A percentile compares a stretch with the other conserved stretches of the same genome.
These are phyloP conservation scores for Lipophrys pholis DNA, from an alignment of 2,113 vertebrate genomes.

Conservation along the genomic window DNA sequence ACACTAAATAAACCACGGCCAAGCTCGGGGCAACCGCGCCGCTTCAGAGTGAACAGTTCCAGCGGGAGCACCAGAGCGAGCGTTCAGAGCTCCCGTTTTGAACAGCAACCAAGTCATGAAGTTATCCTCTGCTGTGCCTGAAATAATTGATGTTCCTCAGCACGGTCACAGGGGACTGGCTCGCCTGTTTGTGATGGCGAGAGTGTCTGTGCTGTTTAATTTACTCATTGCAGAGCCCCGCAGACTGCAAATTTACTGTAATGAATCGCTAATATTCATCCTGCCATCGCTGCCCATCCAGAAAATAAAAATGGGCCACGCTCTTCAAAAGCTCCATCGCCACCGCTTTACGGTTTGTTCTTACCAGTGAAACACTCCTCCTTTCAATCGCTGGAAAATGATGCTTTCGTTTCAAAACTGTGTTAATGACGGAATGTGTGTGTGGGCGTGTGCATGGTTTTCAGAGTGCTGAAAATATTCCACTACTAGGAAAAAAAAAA, in stretches of 20 bases:
- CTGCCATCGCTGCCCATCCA: conserved; percentile 18
- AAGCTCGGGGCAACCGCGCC: conserved; percentile 32
- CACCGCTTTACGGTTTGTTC: conserved; percentile 28
- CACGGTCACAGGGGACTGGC: conserved; percentile 55
- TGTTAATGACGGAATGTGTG: neutral
- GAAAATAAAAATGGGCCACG: conserved; percentile 29
- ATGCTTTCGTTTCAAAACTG: conserved; percentile 15
- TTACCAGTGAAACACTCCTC: neutral
- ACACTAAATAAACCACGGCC: conserved; percentile 57
- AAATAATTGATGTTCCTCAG: conserved; percentile 63
- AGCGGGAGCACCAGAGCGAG: conserved; percentile 36
- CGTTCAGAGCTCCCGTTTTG: conserved; percentile 40
- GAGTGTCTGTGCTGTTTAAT: conserved; percentile 57
- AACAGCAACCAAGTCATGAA: conserved; percentile 54
- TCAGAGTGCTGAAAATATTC: conserved; percentile 17
- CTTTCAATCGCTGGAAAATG: conserved; percentile 28
- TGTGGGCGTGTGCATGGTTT: conserved; percentile 22
- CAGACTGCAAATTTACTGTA: conserved; percentile 46
- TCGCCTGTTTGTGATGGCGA: conserved; percentile 45
- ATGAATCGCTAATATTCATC: conserved; percentile 60
- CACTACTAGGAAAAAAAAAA: neutral
- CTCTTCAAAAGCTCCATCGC: conserved; percentile 35
- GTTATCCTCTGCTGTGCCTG: conserved; percentile 47
- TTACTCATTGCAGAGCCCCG: conserved; percentile 47
- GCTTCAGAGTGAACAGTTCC: conserved; percentile 61